Base-by-base conservation (phyloP, 2,797 vertebrate genomes). In the Peromyscus nudipes region DNA sequence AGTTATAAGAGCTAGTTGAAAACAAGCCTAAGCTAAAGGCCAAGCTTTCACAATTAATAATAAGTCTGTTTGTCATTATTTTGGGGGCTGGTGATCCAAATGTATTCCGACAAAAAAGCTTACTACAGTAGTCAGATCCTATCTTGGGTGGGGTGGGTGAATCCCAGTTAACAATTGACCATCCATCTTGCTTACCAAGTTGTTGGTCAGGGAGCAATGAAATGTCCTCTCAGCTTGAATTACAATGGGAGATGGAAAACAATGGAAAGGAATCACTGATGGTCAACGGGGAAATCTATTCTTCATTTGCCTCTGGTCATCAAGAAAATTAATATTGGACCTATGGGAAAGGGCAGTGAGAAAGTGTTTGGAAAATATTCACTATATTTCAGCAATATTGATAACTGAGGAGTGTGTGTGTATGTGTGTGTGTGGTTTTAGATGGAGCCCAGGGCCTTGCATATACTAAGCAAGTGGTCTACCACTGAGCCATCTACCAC, bases 321-420 rank as follows among this genome's bases (percentile, higher is more conserved):
- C 25, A 75, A 82, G 21, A 92, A 93, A 95, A 92, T 85, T 40
- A 55, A 69, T 82, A 75, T 29, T 73, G 94, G 27, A 37, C 77
- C 85, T 60, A 29, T 57, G 9, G 27, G 13, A 46, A 16, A 88
- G 40, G n/a, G 12, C 3, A 57, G 4, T 27, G 29, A 67, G n/a
- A 84, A 16, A 29, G 21, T 21, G 16, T 43, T 76, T 75, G 83
- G 93, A 69, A 94, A 89, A 43, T 75, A 62, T 60, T 62, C 14
- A 14, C 9, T 27, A 60, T 49, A 9, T 77, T 81, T 77, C 80
- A 94, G 85, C 11, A 84, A 89, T 17, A 83, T 11, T 43, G 37
- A 34, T 76, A 79, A 27, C 37, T 40, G 29, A 34, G 76, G 13
- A 40, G 16, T 49, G 17, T 46, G 16, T 65, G 40, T 34, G 17